phyloP scores from a whole-genome alignment of 1,140 invertebrate species.

The Cherax destructor region DNA sequence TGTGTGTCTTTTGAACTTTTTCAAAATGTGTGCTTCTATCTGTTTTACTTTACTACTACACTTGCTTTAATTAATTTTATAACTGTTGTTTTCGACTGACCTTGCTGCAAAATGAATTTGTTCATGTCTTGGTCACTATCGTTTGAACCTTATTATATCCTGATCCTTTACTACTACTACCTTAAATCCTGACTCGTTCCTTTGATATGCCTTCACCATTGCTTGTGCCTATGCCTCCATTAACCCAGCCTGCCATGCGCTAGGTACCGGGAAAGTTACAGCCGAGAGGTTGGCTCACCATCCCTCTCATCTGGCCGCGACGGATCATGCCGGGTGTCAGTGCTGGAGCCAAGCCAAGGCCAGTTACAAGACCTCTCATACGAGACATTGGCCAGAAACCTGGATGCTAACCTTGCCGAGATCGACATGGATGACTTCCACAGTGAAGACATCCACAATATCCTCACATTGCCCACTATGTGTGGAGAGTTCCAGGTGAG shows the following conservation, averaged over 20 bases:
- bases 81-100: not conserved
- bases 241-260: constrained; percentile 74
- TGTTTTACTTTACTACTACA: not conserved
- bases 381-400: constrained; percentile 88
- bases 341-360: constrained; percentile 86
- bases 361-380: constrained; percentile 83
- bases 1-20: not conserved
- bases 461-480: constrained; percentile 78
- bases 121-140: constrained; percentile 1
- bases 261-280: constrained; percentile 85
- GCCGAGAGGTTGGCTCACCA: constrained; percentile 74
- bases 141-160: not conserved
- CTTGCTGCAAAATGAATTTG: not conserved
- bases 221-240: constrained; percentile 35
- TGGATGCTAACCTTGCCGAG: constrained; percentile 94
- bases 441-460: constrained; percentile 91
- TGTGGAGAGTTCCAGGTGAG: constrained; percentile 78
- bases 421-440: constrained; percentile 95
- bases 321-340: constrained; percentile 86
- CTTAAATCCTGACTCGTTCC: not conserved
- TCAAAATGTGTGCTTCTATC: not conserved
- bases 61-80: not conserved
- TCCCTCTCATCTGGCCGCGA: constrained; percentile 79
- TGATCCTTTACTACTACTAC: not conserved
- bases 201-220: not conserved